A percentile compares a stretch with the other conserved stretches of the same genome.
Evolutionary conservation across 2,888 invertebrate genomes (phyloP).

Genomic region (Polydrusus cervinus): DNA sequence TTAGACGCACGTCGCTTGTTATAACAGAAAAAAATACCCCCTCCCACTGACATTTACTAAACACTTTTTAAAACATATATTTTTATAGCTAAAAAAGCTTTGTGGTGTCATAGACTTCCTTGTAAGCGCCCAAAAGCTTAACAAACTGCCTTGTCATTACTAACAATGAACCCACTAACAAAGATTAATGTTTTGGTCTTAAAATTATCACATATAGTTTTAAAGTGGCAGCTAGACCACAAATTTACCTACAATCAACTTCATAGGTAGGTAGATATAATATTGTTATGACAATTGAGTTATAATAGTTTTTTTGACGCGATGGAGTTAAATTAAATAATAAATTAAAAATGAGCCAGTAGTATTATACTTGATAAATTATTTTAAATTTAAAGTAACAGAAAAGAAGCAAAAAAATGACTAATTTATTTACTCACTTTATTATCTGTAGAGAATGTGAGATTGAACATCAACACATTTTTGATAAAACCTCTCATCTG

Average conservation of each 20-base stretch:
- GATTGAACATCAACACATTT: no score
- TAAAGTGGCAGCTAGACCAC: constrained; percentile 19
- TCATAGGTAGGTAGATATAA: constrained; percentile 27
- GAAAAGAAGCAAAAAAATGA: no score
- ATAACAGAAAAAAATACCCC: no score
- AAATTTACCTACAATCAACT: constrained; percentile 25
- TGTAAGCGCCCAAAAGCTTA: constrained; percentile 41
- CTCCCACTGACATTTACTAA: no score
- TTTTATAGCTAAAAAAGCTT: constrained; percentile 27
- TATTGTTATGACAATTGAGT: constrained; percentile 27
- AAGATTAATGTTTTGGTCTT: constrained; percentile 65
- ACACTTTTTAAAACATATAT: not conserved
- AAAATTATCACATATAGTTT: constrained; percentile 60
- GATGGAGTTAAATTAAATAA: not conserved
- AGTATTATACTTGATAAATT: not conserved
- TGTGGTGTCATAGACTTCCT: constrained; percentile 29
- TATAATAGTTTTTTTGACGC: constrained; percentile 12
- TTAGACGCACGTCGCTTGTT: no score
- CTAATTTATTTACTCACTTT: no score
- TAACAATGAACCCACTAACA: constrained; percentile 66
- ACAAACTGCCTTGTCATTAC: constrained; percentile 63
- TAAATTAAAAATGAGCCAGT: not conserved
- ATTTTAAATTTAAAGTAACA: no score
- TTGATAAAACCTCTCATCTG: no score
- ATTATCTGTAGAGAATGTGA: no score